These are phyloP conservation scores for Cerastis leucographa DNA, from an alignment of 2,888 invertebrate genomes.

Conservation along the genomic window DNA sequence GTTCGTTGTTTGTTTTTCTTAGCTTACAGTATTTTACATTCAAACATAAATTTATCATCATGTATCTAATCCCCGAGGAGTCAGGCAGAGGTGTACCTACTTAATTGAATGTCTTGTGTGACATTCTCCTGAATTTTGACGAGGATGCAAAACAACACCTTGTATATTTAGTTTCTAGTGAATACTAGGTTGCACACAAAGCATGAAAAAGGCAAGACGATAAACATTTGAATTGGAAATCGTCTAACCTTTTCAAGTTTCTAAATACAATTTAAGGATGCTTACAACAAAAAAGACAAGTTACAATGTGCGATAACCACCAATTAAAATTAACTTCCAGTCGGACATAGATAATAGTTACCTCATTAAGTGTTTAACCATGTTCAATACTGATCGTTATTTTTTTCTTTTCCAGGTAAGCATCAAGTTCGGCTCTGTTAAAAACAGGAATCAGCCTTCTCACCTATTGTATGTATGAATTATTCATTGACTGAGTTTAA, in stretches of 20 bases:
- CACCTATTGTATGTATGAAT: conserved; percentile 51
- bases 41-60: no score
- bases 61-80: no score
- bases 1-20: neutral
- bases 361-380: conserved; percentile 30
- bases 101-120: no score
- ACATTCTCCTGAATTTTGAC: no score
- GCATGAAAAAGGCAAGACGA: neutral
- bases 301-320: conserved; percentile 17
- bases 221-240: conserved; percentile 13
- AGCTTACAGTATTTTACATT: neutral
- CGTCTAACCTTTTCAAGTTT: conserved; percentile 13
- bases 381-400: conserved; percentile 32
- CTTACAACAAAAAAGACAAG: conserved; percentile 37
- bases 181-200: neutral
- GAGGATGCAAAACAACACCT: no score
- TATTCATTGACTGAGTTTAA: neutral
- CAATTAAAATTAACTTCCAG: conserved; percentile 42
- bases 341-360: conserved; percentile 36
- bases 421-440: conserved; percentile 23
- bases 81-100: no score
- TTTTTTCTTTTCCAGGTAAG: conserved; percentile 71
- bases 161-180: no score
- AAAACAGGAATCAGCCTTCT: conserved; percentile 25
- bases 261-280: conserved; percentile 24